These are phyloP conservation scores for Kuschelorhynchus macadamiae DNA, from an alignment of 2,888 invertebrate genomes.

Conservation along the genomic window DNA sequence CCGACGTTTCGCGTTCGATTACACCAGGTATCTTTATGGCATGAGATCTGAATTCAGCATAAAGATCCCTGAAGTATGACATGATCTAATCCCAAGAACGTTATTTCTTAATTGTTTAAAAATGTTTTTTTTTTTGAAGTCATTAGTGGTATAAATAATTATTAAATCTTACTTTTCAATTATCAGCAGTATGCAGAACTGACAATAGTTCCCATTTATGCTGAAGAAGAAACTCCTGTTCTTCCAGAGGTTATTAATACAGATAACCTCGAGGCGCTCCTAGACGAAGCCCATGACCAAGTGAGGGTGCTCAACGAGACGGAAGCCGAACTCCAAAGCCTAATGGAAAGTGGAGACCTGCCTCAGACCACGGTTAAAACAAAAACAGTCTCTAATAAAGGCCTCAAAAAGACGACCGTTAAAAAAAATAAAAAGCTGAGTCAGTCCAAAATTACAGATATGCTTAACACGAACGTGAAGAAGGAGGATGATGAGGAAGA, in stretches of 20 bases:
- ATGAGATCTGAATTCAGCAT: too few species aligned
- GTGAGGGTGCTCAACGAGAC: background rate
- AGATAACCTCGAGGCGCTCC: slow-evolving; percentile 16
- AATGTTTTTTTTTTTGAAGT: too few species aligned
- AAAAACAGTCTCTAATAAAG: background rate
- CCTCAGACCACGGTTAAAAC: background rate
- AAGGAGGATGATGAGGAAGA: slow-evolving; percentile 10
- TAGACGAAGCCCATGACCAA: slow-evolving; percentile 17
- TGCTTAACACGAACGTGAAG: slow-evolving; percentile 8
- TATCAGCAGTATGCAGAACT: slow-evolving; percentile 30
- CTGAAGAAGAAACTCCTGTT: too few species aligned
- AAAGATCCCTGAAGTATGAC: too few species aligned
- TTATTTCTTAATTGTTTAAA: too few species aligned
- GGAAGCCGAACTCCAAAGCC: slow-evolving; percentile 22
- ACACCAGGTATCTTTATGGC: too few species aligned
- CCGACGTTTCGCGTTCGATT: too few species aligned
- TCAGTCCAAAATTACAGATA: background rate
- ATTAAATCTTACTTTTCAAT: too few species aligned
- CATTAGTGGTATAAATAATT: too few species aligned
- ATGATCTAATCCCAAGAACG: too few species aligned
- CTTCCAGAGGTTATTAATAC: background rate
- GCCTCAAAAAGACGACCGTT: background rate
- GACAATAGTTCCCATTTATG: slow-evolving; percentile 16
- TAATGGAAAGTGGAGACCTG: background rate
- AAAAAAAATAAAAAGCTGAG: background rate